phyloP scores from a whole-genome alignment of 2,113 vertebrate species.

The Anolis carolinensis region DNA sequence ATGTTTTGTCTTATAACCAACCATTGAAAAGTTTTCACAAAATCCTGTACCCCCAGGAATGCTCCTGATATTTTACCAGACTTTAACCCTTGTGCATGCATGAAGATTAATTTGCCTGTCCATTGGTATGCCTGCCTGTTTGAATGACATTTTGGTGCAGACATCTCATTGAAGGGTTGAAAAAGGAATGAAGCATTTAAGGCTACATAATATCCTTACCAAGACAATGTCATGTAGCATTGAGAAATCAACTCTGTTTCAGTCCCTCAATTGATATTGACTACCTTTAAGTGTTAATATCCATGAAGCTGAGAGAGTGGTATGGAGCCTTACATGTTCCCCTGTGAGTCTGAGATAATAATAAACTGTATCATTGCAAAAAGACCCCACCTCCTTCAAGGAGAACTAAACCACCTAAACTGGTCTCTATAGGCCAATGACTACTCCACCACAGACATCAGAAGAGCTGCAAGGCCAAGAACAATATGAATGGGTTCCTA shows the following conservation, averaged over 20 bases:
- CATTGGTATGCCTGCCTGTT: background rate
- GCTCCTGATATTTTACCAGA: background rate
- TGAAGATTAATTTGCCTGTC: background rate
- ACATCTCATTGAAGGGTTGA: background rate
- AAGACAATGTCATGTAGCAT: background rate
- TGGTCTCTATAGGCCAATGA: no score
- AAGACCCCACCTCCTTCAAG: no score
- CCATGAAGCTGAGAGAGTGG: slow-evolving; percentile 11
- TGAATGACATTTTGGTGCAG: background rate
- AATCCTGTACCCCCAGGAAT: no score
- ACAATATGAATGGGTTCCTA: no score
- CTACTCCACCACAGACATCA: no score
- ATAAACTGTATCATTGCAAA: slow-evolving; percentile 1
- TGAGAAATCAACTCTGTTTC: background rate
- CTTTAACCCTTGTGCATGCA: background rate
- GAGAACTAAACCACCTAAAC: no score
- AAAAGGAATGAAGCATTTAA: background rate
- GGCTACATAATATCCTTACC: no score
- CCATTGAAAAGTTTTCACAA: no score
- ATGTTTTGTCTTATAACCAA: background rate
- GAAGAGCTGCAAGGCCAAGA: no score
- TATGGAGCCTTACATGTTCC: background rate
- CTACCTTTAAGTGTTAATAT: slow-evolving; percentile 7
- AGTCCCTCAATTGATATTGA: background rate
- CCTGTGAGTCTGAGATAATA: slow-evolving; percentile 13